phyloP scores from a whole-genome alignment of 2,797 vertebrate species.

The Otolemur crassicaudatus region DNA sequence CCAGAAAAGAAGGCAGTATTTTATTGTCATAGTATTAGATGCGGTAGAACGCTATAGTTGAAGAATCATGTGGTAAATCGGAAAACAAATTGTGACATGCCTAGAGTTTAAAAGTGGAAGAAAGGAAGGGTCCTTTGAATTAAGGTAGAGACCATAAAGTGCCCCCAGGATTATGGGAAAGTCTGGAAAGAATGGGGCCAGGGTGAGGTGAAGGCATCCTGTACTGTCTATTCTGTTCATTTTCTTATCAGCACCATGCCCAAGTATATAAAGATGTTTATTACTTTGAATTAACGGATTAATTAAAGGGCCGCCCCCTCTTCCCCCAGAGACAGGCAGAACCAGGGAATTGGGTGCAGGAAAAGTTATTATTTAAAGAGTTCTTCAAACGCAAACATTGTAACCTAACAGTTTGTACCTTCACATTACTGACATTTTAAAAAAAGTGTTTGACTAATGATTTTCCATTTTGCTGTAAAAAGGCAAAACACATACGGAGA shows the following conservation, averaged over 20 bases:
- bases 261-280: background rate
- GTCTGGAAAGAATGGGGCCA: background rate
- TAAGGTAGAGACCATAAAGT: background rate
- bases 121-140: background rate
- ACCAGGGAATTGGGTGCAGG: background rate
- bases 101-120: background rate
- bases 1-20: background rate
- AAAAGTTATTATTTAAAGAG: background rate
- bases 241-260: background rate
- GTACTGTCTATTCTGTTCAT: background rate
- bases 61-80: conserved; percentile 1
- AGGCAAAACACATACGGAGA: background rate
- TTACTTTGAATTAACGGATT: background rate
- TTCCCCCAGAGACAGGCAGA: background rate
- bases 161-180: background rate
- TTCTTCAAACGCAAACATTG: background rate
- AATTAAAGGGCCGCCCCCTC: background rate
- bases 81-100: background rate
- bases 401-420: too few relatives aligned
- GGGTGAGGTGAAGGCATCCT: background rate
- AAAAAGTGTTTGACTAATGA: background rate
- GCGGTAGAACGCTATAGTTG: background rate
- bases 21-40: background rate
- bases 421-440: too few relatives aligned
- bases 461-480: background rate